These are phyloP conservation scores for Aplysia californica DNA, from an alignment of 1,140 invertebrate species.

Conservation along the genomic window DNA sequence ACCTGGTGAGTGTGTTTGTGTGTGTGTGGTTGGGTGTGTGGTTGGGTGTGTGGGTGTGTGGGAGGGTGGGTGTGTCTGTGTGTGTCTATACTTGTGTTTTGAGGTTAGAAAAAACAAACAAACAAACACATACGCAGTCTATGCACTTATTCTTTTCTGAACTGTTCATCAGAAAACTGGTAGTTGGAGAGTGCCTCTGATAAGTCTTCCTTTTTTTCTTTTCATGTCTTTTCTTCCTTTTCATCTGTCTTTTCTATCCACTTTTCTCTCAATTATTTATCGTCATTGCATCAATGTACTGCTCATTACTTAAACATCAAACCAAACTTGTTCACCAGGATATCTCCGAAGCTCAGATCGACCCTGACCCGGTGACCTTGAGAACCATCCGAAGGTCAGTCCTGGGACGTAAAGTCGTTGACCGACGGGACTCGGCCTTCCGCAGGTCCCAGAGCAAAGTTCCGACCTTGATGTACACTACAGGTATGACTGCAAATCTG, in stretches of 20 bases:
- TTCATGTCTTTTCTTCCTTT: neutral
- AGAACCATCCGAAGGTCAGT: conserved; percentile 46
- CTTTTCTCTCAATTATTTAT: neutral
- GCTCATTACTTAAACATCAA: neutral
- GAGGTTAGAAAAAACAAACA: too few relatives aligned
- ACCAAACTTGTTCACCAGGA: conserved; percentile 43
- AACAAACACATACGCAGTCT: too few relatives aligned
- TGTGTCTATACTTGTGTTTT: too few relatives aligned
- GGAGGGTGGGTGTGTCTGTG: too few relatives aligned
- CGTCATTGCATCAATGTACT: neutral
- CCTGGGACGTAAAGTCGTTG: conserved; percentile 43
- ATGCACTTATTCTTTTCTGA: too few relatives aligned
- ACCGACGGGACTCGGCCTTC: neutral
- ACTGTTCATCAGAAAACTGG: too few relatives aligned
- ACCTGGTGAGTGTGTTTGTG: conserved; percentile 30
- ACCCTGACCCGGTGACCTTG: conserved; percentile 50
- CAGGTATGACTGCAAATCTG: too few relatives aligned
- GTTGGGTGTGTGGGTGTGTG: too few relatives aligned
- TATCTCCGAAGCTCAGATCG: conserved; percentile 44
- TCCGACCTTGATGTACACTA: conserved; percentile 18
- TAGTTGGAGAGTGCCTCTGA: too few relatives aligned
- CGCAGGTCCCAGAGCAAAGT: neutral
- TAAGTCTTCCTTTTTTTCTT: too few relatives aligned
- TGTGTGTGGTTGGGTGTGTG: too few relatives aligned
- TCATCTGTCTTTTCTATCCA: neutral